These are phyloP conservation scores for Ophiothrix spiculata DNA, from an alignment of 35 echinoderm and acorn worm species.

Conservation along the genomic window DNA sequence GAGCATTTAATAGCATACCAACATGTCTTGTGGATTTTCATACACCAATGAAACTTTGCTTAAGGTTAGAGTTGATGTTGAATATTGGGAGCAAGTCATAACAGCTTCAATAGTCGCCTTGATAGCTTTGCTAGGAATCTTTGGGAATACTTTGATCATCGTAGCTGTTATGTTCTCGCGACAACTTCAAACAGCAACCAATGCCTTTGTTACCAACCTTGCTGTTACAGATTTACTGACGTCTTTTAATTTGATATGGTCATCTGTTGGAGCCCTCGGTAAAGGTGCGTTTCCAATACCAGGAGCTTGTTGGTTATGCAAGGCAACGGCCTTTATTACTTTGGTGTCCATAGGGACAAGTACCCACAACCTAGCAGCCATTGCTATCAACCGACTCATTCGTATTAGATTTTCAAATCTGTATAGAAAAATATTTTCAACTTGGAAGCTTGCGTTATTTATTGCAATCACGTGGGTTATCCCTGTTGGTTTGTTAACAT, in stretches of 20 bases:
- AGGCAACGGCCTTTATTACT: not conserved
- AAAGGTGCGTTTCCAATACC: not conserved
- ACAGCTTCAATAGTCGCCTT: not conserved
- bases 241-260: not conserved
- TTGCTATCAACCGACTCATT: not conserved
- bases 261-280: not conserved
- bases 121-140: not conserved
- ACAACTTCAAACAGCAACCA: conserved; percentile 1
- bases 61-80: too few relatives aligned
- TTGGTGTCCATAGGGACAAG: not conserved
- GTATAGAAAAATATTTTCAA: not conserved
- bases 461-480: not conserved
- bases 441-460: not conserved
- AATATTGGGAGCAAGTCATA: not conserved
- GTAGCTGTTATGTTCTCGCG: not conserved
- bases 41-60: too few relatives aligned
- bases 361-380: not conserved
- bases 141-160: conserved; percentile 6
- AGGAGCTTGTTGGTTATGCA: not conserved
- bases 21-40: too few relatives aligned
- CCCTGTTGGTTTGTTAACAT: not conserved
- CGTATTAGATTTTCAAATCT: not conserved
- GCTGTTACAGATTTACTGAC: not conserved
- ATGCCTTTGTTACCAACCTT: conserved; percentile 19
- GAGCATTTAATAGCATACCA: too few relatives aligned